These are phyloP conservation scores for Zaprionus lachaisei DNA, from an alignment of 1,140 invertebrate genomes.

Conservation along the genomic window DNA sequence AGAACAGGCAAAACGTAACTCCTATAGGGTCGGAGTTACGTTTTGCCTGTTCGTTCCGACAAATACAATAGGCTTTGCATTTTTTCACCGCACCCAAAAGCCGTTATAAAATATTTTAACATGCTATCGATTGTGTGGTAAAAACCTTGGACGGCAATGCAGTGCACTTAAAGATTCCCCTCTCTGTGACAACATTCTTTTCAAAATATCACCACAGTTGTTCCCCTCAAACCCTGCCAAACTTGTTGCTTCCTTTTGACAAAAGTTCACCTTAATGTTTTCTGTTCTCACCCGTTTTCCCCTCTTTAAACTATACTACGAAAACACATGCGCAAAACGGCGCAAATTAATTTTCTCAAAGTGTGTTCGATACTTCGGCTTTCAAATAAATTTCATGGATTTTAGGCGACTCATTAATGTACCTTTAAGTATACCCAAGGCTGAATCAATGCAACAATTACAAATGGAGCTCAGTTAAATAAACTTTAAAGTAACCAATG, in stretches of 20 bases:
- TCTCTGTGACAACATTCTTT: conserved; percentile 3
- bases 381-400: no score
- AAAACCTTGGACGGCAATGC: conserved; percentile 27
- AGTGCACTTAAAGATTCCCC: conserved; percentile 7
- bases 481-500: not conserved
- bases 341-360: conserved; percentile 58
- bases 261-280: conserved; percentile 1
- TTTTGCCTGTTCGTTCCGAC: no score
- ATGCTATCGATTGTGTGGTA: no score
- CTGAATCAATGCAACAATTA: conserved; percentile 11
- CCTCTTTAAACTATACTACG: not conserved
- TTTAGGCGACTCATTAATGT: no score
- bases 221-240: not conserved
- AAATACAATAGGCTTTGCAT: no score
- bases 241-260: conserved; percentile 60
- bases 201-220: not conserved
- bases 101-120: no score
- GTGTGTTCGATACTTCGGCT: conserved; percentile 44
- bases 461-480: not conserved
- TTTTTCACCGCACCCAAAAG: no score
- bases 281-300: not conserved
- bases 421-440: no score
- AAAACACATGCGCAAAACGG: conserved; percentile 18
- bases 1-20: no score
- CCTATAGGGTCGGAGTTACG: no score